Conservation (phyloP, 1,140 invertebrate species). For the Mamestra configurata region DNA sequence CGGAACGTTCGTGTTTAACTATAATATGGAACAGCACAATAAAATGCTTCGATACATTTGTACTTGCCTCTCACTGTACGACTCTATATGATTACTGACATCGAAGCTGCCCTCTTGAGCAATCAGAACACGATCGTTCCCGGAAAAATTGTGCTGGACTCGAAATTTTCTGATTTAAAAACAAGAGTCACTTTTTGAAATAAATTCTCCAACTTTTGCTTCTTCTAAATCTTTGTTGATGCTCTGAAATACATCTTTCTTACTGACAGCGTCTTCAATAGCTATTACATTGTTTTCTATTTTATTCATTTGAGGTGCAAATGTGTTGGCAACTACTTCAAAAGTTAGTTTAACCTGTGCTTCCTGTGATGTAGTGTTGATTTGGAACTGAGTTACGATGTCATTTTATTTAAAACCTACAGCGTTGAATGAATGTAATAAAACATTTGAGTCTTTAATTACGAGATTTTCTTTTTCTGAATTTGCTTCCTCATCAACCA, state of each 20-base stretch:
- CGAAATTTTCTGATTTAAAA: background rate
- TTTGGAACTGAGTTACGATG: slow-evolving; percentile 18
- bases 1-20: no score
- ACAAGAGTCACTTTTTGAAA: background rate
- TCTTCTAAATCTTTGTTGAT: background rate
- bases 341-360: slow-evolving; percentile 23
- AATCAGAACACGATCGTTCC: background rate
- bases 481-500: background rate
- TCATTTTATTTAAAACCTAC: slow-evolving; percentile 8
- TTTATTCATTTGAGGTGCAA: slow-evolving; percentile 6
- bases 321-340: slow-evolving; percentile 39
- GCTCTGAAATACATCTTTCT: slow-evolving; percentile 4
- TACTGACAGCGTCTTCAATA: slow-evolving; percentile 12
- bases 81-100: background rate
- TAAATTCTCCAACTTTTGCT: background rate
- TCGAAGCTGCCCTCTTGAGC: background rate
- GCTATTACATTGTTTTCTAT: slow-evolving; percentile 23
- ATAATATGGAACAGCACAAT: no score
- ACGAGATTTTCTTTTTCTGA: background rate
- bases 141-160: background rate
- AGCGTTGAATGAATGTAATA: background rate
- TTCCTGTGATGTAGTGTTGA: slow-evolving; percentile 21
- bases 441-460: no score
- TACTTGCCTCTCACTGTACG: background rate
- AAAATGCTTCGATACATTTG: no score